Evolutionary conservation across 2,797 vertebrate genomes (phyloP).

Genomic region (Paratrypauchen microcephalus): DNA sequence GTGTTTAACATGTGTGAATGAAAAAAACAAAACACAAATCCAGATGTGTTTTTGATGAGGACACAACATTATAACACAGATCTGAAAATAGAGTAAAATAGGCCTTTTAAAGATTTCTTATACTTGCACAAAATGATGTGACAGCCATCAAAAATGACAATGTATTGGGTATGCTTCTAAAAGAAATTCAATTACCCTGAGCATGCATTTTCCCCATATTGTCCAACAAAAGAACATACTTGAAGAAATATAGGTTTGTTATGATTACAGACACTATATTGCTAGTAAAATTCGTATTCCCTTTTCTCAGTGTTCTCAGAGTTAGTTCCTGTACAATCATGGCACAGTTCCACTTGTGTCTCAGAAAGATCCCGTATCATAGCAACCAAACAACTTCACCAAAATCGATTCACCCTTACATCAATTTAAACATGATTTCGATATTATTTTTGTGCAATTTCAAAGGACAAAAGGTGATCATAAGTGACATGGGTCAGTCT

Average conservation of each 20-base stretch:
- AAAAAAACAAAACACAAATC: too few relatives aligned
- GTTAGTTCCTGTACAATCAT: neutral
- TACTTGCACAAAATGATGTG: too few relatives aligned
- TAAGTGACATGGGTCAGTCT: neutral
- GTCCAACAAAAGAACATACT: neutral
- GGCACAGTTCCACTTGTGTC: neutral
- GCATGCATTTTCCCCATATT: neutral
- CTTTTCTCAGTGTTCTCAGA: neutral
- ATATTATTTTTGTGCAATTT: neutral
- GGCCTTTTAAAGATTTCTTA: too few relatives aligned
- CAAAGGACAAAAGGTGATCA: neutral
- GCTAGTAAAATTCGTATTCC: neutral
- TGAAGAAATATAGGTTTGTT: neutral
- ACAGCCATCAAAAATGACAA: neutral
- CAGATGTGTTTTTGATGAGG: too few relatives aligned
- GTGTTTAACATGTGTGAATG: too few relatives aligned
- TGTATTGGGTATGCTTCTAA: neutral
- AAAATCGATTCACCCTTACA: neutral
- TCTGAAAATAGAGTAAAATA: too few relatives aligned
- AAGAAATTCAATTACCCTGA: neutral
- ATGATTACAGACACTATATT: neutral
- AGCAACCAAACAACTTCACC: slow-evolving; percentile 1
- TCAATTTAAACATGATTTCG: neutral
- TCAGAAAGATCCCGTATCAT: slow-evolving; percentile 12
- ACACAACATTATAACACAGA: too few relatives aligned